Base-by-base conservation (phyloP, 2,797 vertebrate genomes). In the Chelonia mydas region DNA sequence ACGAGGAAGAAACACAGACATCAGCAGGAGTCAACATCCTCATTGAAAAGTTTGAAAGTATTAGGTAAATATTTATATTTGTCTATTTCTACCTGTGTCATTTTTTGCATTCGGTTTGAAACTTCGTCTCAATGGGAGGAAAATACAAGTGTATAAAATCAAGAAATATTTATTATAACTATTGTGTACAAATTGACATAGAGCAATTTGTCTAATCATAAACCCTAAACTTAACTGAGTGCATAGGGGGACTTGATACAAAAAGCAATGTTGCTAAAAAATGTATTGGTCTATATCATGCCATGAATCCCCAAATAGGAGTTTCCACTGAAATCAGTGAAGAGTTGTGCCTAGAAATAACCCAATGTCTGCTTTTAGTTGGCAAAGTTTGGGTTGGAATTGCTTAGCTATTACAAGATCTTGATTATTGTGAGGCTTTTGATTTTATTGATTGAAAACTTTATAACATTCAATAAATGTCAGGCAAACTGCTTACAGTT, bases 11-110 rank as follows among this genome's bases (percentile, higher is more conserved):
- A 96, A 45, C 97, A 94, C 90, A 98, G 4, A 51, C 97, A 81
- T 87, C 94, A 28, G 98, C 98, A 93, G 98, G 98, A 85, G 99
- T 99, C 94, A 98, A 98, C 85, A 97, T 98, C 2, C 98, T 99
- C 92, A 98, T 98, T 74, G 98, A 99, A 96, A 98, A 98, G 97
- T 99, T 99, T 90, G 98, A 99, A 98, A 98, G 98, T 88, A 98
- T 98, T 95, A 98, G 98, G 99, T 99, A 98, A 96, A 88, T 97
- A 88, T 47, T 54, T 49, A 68, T 91, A 86, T 92, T 45, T 0
- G 1, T 86, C 33, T 85, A 28, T 84, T 49, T 31, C 17, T 74
- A 80, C 80, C 31, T 87, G 17, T 54, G 92, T 13, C 83, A 2
- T 11, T 90, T 78, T 93, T 57, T 85, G 51, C 50, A 37, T 28